These are phyloP conservation scores for Narcine bancroftii DNA, from an alignment of 2,113 vertebrate genomes.

Conservation along the genomic window DNA sequence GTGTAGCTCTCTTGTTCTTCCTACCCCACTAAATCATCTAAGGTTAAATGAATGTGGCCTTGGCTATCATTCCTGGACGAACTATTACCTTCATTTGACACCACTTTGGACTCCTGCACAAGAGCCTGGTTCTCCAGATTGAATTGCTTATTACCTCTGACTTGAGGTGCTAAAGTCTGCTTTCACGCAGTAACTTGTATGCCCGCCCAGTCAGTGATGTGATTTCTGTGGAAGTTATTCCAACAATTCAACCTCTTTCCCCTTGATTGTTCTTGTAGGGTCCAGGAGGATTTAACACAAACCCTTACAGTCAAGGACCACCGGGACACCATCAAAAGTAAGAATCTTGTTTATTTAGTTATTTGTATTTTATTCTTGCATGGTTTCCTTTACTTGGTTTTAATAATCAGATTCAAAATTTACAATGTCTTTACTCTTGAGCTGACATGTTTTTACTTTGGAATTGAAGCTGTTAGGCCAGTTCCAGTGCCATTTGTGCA, in stretches of 20 bases:
- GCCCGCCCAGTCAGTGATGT: too few relatives aligned
- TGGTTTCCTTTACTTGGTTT: neutral
- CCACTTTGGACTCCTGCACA: too few relatives aligned
- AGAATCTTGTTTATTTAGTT: constrained; percentile 44
- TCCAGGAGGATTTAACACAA: constrained; percentile 78
- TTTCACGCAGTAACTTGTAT: too few relatives aligned
- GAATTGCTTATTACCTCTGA: too few relatives aligned
- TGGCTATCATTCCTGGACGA: too few relatives aligned
- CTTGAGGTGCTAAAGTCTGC: too few relatives aligned
- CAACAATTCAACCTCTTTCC: neutral
- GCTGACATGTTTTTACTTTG: neutral
- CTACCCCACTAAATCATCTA: too few relatives aligned
- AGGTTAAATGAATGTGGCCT: too few relatives aligned
- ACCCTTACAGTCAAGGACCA: constrained; percentile 82
- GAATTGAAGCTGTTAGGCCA: neutral
- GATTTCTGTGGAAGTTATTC: neutral
- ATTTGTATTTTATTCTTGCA: neutral
- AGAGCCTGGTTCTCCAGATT: too few relatives aligned
- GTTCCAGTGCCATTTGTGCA: neutral
- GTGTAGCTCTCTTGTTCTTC: too few relatives aligned
- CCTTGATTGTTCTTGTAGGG: constrained; percentile 57
- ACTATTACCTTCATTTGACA: too few relatives aligned
- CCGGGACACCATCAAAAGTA: constrained; percentile 90
- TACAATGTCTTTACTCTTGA: neutral
- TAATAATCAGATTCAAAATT: neutral